These are phyloP conservation scores for Mythimna lalbum DNA, from an alignment of 2,888 invertebrate genomes.

Conservation along the genomic window DNA sequence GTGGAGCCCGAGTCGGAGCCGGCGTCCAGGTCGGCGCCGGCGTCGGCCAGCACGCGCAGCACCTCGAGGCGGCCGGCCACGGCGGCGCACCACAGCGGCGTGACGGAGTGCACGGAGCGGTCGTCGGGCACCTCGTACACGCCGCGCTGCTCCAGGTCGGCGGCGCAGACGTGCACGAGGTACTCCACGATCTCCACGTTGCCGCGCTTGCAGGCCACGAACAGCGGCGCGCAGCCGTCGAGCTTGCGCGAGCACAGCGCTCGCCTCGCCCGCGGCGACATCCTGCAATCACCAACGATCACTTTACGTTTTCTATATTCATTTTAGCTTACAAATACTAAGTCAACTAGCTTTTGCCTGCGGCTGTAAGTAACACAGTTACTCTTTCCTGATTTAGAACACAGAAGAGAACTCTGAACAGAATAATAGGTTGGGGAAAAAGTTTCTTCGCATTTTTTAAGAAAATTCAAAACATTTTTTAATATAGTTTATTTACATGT, in stretches of 20 bases:
- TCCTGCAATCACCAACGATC: constrained; percentile 72
- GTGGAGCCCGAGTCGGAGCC: constrained; percentile 97
- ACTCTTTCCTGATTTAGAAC: too few relatives aligned
- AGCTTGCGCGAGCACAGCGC: constrained; percentile 93
- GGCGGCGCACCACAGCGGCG: constrained; percentile 98
- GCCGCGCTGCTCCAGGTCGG: constrained; percentile 96
- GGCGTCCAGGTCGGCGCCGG: constrained; percentile 96
- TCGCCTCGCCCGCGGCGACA: constrained; percentile 91
- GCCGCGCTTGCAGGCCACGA: constrained; percentile 94
- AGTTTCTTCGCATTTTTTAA: too few relatives aligned
- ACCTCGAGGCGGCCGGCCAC: constrained; percentile 95
- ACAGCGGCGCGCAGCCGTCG: constrained; percentile 95
- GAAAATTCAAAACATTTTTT: too few relatives aligned
- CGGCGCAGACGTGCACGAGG: constrained; percentile 95
- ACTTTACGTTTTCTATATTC: background rate
- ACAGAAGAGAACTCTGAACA: too few relatives aligned
- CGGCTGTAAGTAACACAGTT: too few relatives aligned
- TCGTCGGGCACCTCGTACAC: constrained; percentile 95
- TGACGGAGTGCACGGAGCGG: constrained; percentile 94
- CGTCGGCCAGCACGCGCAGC: constrained; percentile 94
- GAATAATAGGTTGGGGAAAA: too few relatives aligned
- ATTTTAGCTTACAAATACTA: background rate
- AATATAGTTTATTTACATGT: too few relatives aligned
- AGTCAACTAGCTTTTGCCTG: too few relatives aligned
- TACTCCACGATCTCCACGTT: constrained; percentile 96